A percentile compares a stretch with the other conserved stretches of the same genome.
phyloP scores from a whole-genome alignment of 2,888 invertebrate species.

The Melanostoma scalare region DNA sequence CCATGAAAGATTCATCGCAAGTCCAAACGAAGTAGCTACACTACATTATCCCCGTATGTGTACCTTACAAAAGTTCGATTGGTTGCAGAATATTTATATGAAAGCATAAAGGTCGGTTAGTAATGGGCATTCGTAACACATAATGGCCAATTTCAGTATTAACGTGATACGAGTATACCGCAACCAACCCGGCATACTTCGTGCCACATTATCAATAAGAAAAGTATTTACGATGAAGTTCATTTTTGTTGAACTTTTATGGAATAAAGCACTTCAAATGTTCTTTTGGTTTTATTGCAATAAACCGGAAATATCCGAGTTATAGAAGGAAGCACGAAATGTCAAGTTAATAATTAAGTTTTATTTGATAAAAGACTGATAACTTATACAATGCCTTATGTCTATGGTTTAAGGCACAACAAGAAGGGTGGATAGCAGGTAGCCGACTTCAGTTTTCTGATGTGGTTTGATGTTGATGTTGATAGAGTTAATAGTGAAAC shows the following conservation, averaged over 20 bases:
- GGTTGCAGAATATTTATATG: constrained; percentile 17
- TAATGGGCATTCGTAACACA: constrained; percentile 13
- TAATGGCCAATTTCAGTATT: constrained; percentile 24
- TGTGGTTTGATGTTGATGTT: too few relatives aligned
- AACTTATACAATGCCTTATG: too few relatives aligned
- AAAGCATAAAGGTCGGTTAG: constrained; percentile 13
- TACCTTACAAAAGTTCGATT: too few relatives aligned
- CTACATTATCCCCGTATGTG: neutral
- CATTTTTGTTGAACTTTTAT: constrained; percentile 1
- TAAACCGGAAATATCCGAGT: neutral
- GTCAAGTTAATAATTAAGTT: too few relatives aligned
- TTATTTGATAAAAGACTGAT: too few relatives aligned
- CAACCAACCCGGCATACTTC: neutral
- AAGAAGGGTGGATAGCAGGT: too few relatives aligned
- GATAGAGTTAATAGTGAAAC: too few relatives aligned
- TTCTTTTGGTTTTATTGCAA: constrained; percentile 6
- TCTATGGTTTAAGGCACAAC: too few relatives aligned
- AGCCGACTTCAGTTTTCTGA: too few relatives aligned
- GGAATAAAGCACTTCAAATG: constrained; percentile 27
- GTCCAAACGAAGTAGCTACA: neutral
- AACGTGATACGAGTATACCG: neutral
- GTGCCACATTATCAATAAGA: constrained; percentile 17
- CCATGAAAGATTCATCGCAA: constrained; percentile 19
- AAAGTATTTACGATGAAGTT: constrained; percentile 14
- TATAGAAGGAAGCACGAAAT: too few relatives aligned